These are phyloP conservation scores for Pogoniulus pusillus DNA, from an alignment of 2,797 vertebrate species.

Conservation along the genomic window DNA sequence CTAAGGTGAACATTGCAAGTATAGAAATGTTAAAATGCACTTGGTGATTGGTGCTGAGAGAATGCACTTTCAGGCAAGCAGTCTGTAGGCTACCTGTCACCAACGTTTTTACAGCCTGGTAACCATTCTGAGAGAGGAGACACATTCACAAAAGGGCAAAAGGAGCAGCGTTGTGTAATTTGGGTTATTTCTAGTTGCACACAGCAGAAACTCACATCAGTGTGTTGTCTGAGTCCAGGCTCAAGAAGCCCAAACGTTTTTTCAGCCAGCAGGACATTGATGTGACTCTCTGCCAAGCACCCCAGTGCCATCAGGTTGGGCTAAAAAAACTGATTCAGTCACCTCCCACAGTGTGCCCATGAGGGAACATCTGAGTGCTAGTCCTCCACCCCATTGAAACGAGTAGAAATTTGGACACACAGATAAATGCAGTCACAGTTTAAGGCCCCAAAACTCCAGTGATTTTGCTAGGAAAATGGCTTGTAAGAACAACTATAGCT, in stretches of 20 bases:
- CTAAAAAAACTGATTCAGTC: neutral
- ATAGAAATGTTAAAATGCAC: neutral
- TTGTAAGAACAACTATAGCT: neutral
- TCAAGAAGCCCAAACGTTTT: neutral
- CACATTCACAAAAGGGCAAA: neutral
- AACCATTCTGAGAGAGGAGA: neutral
- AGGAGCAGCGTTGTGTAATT: neutral
- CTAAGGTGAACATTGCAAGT: neutral
- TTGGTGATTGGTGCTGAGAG: neutral
- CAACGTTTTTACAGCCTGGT: neutral
- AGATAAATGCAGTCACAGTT: neutral
- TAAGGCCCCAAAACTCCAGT: neutral
- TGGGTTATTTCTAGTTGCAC: neutral
- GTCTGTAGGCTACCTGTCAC: neutral
- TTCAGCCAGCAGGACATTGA: neutral
- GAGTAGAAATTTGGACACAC: neutral
- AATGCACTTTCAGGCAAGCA: neutral
- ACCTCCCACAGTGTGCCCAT: fast-evolving
- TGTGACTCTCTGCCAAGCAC: neutral
- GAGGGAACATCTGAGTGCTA: fast-evolving
- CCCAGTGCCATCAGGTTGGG: fast-evolving
- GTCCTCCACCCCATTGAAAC: neutral
- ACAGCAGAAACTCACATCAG: fast-evolving
- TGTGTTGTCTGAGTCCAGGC: fast-evolving
- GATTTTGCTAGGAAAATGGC: neutral